Conservation (phyloP, 2,888 invertebrate species). For the Philhelius pedissequus region DNA sequence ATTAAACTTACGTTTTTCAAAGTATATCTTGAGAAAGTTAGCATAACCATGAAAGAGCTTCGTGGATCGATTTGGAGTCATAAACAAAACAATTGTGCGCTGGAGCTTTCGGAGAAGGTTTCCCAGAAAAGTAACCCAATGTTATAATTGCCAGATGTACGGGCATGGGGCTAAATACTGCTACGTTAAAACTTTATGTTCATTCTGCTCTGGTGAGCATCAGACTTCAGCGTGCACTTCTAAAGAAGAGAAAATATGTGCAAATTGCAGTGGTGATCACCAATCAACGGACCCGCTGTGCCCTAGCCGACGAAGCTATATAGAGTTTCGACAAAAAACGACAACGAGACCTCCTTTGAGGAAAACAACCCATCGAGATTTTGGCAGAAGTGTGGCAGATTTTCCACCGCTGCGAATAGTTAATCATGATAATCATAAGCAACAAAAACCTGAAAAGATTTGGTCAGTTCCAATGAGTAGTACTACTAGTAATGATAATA, state of each 20-base stretch:
- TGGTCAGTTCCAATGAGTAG: neutral
- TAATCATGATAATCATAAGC: neutral
- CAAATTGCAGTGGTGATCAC: constrained; percentile 24
- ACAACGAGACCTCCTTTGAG: neutral
- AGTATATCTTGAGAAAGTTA: constrained; percentile 16
- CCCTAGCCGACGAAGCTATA: constrained; percentile 14
- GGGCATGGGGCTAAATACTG: constrained; percentile 30
- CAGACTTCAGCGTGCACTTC: neutral
- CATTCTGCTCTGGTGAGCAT: neutral
- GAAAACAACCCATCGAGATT: neutral
- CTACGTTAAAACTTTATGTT: constrained; percentile 20
- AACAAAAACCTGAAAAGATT: neutral
- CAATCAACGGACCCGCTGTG: constrained; percentile 16
- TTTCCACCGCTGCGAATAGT: neutral
- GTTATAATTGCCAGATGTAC: too few relatives aligned
- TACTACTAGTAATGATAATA: constrained; percentile 14
- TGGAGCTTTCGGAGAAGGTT: constrained; percentile 28
- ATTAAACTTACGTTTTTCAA: constrained; percentile 1
- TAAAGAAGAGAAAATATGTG: neutral
- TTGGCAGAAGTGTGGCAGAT: neutral
- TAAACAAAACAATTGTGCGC: constrained; percentile 6
- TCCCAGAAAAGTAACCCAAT: constrained; percentile 8
- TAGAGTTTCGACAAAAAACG: constrained; percentile 1
- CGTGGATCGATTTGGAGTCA: neutral
- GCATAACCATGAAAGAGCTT: constrained; percentile 5